A percentile compares a stretch with the other conserved stretches of the same genome.
Evolutionary conservation across 2,888 invertebrate species (phyloP).

Genomic region (Rhopalosiphum nymphaeae): DNA sequence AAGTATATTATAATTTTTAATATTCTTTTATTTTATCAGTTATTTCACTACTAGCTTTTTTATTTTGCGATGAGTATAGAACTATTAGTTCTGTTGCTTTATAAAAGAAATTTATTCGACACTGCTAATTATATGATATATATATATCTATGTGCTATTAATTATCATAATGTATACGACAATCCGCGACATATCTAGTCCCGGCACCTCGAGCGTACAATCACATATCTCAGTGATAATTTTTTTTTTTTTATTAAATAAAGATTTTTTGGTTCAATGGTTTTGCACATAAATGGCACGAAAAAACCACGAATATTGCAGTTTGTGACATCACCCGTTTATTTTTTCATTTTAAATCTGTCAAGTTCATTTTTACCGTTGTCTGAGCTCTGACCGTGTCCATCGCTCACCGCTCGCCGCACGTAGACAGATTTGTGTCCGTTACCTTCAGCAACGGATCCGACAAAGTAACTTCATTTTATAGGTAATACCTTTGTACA

Average conservation of each 20-base stretch:
- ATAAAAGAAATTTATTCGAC: background rate
- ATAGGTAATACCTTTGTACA: background rate
- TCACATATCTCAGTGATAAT: background rate
- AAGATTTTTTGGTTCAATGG: background rate
- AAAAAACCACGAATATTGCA: background rate
- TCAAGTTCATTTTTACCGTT: background rate
- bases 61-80: background rate
- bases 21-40: background rate
- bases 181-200: background rate
- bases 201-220: background rate
- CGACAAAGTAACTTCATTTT: background rate
- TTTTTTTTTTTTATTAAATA: background rate
- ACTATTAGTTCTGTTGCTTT: background rate
- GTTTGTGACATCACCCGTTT: background rate
- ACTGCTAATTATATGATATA: background rate
- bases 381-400: background rate
- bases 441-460: background rate
- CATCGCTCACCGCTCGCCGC: background rate
- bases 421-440: background rate
- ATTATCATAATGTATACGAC: background rate
- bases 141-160: background rate
- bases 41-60: background rate
- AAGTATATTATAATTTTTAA: background rate
- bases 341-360: background rate
- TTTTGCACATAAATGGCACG: background rate